Percentiles rank a stretch among this genome's conserved stretches.
These are phyloP conservation scores for Sitobion miscanthi DNA, from an alignment of 1,140 invertebrate genomes.

Conservation along the genomic window DNA sequence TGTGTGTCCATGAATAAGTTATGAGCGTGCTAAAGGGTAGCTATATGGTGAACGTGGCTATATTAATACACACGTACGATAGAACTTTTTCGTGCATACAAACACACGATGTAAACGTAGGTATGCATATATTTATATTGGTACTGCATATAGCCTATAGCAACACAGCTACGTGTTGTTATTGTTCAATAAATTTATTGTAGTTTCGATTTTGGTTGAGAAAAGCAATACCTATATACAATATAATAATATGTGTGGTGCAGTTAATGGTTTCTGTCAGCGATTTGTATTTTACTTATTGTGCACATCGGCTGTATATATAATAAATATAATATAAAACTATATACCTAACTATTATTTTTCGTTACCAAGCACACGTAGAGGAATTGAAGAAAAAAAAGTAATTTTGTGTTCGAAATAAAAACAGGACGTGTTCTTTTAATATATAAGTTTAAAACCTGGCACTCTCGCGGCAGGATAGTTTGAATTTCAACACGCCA, in stretches of 20 bases:
- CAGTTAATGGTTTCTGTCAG: not conserved
- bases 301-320: not conserved
- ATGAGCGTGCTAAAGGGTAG: not conserved
- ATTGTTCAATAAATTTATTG: not conserved
- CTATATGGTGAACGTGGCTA: not conserved
- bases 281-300: not conserved
- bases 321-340: not conserved
- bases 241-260: not conserved
- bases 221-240: not conserved
- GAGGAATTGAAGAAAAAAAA: not conserved
- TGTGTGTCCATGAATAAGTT: slow-evolving; percentile 11
- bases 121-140: not conserved
- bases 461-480: not conserved
- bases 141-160: not conserved
- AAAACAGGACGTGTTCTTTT: not conserved
- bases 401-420: not conserved
- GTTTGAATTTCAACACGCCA: not conserved
- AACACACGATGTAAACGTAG: not conserved
- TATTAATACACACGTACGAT: slow-evolving; percentile 16
- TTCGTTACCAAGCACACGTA: not conserved
- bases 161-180: not conserved
- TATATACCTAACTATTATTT: not conserved
- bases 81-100: not conserved
- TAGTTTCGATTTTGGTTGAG: not conserved
- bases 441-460: not conserved